Percentiles rank a stretch among this genome's conserved stretches.
These are phyloP conservation scores for Onthophagus sagittarius DNA, from an alignment of 2,888 invertebrate genomes.

Conservation along the genomic window DNA sequence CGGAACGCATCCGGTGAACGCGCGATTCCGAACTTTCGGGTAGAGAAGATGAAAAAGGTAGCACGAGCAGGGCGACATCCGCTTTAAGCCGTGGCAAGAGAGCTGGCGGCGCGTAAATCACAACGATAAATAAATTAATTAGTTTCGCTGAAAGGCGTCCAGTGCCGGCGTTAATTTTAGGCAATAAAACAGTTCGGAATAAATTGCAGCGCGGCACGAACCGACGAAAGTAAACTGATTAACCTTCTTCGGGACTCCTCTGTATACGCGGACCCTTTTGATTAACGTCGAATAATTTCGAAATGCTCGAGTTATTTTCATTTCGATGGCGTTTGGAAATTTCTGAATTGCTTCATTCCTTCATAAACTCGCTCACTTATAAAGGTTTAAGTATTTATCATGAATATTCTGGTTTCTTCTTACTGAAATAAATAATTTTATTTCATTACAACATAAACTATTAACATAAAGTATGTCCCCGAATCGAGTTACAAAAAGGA, in stretches of 20 bases:
- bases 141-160: slow-evolving; percentile 14
- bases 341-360: not conserved
- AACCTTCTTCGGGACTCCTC: not conserved
- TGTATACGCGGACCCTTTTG: slow-evolving; percentile 1
- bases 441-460: too few relatives aligned
- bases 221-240: slow-evolving; percentile 9
- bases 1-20: not conserved
- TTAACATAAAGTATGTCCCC: too few relatives aligned
- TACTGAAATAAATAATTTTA: too few relatives aligned
- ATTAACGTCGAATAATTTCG: slow-evolving; percentile 11
- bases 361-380: not conserved
- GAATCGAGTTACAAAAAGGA: too few relatives aligned
- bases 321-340: slow-evolving; percentile 3
- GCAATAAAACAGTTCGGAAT: slow-evolving; percentile 11
- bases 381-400: not conserved
- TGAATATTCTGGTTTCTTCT: too few relatives aligned
- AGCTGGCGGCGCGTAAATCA: slow-evolving; percentile 4
- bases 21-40: not conserved
- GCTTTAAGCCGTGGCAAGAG: not conserved
- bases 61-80: not conserved
- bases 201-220: slow-evolving; percentile 9
- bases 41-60: not conserved
- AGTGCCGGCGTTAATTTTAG: slow-evolving; percentile 7
- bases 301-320: not conserved
- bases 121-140: slow-evolving; percentile 12